Conservation (phyloP, 2,113 vertebrate species). For the Heliornis fulica region DNA sequence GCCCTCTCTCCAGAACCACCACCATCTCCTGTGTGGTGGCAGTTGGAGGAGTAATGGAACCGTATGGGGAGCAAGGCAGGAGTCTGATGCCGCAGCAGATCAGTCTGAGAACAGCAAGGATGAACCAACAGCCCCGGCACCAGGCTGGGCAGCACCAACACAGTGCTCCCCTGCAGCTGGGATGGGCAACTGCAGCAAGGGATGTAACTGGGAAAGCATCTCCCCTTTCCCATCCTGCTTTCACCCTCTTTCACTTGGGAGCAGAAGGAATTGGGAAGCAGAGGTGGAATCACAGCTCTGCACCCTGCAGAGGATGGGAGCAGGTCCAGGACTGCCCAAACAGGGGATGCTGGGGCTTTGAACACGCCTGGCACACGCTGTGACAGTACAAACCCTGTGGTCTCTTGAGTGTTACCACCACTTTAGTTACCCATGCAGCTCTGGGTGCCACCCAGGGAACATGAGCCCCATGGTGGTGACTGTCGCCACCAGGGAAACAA, state of each 20-base stretch:
- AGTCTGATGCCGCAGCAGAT: neutral
- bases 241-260: neutral
- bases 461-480: neutral
- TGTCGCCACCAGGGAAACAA: neutral
- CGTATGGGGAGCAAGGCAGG: accelerated
- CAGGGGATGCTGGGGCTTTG: neutral
- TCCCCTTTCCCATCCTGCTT: neutral
- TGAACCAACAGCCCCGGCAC: accelerated
- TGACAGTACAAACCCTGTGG: neutral
- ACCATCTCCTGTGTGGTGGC: neutral
- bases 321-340: accelerated
- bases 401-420: neutral
- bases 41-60: accelerated
- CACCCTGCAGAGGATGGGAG: neutral
- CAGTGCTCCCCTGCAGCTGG: neutral
- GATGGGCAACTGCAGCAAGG: accelerated
- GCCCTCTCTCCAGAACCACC: conserved; percentile 32
- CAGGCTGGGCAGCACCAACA: neutral
- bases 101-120: neutral
- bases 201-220: neutral
- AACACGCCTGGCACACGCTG: accelerated
- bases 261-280: neutral
- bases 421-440: neutral
- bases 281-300: accelerated
- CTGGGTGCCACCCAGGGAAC: neutral